Conservation (phyloP, 1,140 invertebrate genomes). For the Psix sp. region DNA sequence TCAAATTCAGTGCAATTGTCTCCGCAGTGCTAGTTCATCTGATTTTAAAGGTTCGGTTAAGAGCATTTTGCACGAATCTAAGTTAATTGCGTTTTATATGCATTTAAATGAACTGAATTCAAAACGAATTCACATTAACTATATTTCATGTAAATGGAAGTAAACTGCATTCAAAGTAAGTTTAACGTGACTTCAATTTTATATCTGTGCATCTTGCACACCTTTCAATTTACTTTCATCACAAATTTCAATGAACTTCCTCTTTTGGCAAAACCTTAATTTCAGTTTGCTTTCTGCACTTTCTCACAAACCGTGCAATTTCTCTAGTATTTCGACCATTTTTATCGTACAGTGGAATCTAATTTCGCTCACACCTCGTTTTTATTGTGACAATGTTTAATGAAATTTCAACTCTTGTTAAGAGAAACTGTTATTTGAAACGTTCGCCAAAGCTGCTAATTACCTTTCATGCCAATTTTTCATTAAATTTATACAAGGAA, state of each 20-base stretch:
- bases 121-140: slow-evolving; percentile 42
- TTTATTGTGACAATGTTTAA: too few species aligned
- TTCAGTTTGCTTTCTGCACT: slow-evolving; percentile 24
- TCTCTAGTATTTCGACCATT: slow-evolving; percentile 10
- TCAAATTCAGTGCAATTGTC: slow-evolving; percentile 18
- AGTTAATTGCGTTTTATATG: slow-evolving; percentile 40
- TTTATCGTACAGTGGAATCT: slow-evolving; percentile 22
- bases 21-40: slow-evolving; percentile 8
- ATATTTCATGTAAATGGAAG: slow-evolving; percentile 38
- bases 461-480: too few species aligned
- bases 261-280: slow-evolving; percentile 26
- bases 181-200: slow-evolving; percentile 45
- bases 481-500: too few species aligned
- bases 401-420: too few species aligned
- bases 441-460: too few species aligned
- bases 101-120: slow-evolving; percentile 41
- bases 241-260: slow-evolving; percentile 30
- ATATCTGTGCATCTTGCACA: slow-evolving; percentile 36
- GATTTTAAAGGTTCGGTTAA: slow-evolving; percentile 36
- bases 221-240: slow-evolving; percentile 28
- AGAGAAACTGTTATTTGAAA: too few species aligned
- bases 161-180: slow-evolving; percentile 33
- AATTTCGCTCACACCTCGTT: slow-evolving; percentile 13
- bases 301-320: slow-evolving; percentile 4
- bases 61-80: slow-evolving; percentile 24